phyloP scores from a whole-genome alignment of 2,113 vertebrate species.

The Notechis scutatus region DNA sequence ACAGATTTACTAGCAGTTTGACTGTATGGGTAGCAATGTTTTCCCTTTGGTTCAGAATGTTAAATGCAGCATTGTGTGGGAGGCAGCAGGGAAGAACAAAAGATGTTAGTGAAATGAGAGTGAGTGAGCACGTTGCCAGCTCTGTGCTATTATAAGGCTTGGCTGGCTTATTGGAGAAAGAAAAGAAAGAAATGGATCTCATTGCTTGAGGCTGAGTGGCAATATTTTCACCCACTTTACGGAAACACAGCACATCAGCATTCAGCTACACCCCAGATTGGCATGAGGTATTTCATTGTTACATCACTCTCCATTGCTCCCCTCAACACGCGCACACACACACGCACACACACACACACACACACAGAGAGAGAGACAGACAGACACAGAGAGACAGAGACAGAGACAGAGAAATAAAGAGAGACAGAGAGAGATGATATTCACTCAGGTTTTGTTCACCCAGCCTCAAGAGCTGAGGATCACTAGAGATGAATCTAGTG shows the following conservation, averaged over 20 bases:
- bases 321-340: too few relatives aligned
- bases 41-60: neutral
- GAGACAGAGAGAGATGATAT: neutral
- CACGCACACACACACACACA: too few relatives aligned
- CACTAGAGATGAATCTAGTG: neutral
- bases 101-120: neutral
- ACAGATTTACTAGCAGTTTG: slow-evolving; percentile 8
- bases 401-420: too few relatives aligned
- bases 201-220: slow-evolving; percentile 7
- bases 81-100: slow-evolving; percentile 26
- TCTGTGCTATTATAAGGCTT: neutral
- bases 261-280: neutral
- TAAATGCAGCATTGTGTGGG: slow-evolving; percentile 48
- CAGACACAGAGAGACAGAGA: too few relatives aligned
- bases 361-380: too few relatives aligned
- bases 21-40: neutral
- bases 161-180: neutral
- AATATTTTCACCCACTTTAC: neutral
- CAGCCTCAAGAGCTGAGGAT: neutral
- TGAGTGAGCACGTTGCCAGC: neutral
- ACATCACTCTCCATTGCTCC: neutral
- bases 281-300: neutral
- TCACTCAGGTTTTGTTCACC: neutral
- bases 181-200: neutral
- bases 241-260: neutral